Base-by-base conservation (phyloP, 2,113 vertebrate genomes). In the Alces alces region DNA sequence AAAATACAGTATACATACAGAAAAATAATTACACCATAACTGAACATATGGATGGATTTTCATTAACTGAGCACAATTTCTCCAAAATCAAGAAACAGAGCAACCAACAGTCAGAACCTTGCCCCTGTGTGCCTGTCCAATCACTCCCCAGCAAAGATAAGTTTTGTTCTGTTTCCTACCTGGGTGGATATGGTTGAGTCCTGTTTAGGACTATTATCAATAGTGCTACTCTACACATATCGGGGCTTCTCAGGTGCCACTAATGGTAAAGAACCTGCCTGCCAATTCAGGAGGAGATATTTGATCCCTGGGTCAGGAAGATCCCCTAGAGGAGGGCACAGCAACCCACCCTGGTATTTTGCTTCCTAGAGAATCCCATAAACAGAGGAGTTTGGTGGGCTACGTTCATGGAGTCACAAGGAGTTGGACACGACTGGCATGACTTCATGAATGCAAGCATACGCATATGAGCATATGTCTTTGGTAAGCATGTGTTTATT, bases 81-180 rank as follows among this genome's bases (percentile, higher is more conserved):
- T 66, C 36, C 8, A 66, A 66, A 87, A 43, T 58, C 43, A 92
- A 92, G 93, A 93, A 88, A 85, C 16, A 86, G 57, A 93, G 14
- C 14, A 82, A 55, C 30, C 52, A 45, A n/a, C 15, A 97, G 4
- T 8, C 33, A 66, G 54, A 66, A 64, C 5, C 15, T 14, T 7
- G 27, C 33, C 21, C 1, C 15, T 17, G 1, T 36, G 0, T 8
- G 28, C 13, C 12, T 21, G 52, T 70, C 6, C 10, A 55, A 16
- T 52, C 19, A 39, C 70, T 83, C 16, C 4, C 27, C 61, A 89
- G 16, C 19, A 27, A 57, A 90, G 28, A 4, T 80, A 30, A 33
- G 8, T 11, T 57, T 45, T 78, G 13, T 33, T 2, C 4, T 80
- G 43, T 70, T 61, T 87, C n/a, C 39, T 79, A 27, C 2, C 3